Conservation (phyloP, 1,140 invertebrate genomes). For the Saxidomus purpurata region DNA sequence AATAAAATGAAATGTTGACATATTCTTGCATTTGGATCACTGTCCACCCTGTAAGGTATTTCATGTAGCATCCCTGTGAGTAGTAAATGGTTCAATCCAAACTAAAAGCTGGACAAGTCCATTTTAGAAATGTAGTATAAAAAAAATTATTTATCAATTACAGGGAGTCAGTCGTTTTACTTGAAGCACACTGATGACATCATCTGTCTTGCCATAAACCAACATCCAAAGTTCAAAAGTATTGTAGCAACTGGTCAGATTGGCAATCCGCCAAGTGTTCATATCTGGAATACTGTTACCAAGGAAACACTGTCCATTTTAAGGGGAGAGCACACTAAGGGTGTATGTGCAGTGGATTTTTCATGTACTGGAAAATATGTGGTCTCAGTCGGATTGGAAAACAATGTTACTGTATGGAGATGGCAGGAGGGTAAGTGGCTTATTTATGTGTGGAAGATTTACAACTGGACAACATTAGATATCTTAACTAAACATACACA, state of each 20-base stretch:
- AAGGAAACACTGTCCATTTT: slow-evolving; percentile 85
- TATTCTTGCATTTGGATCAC: no score
- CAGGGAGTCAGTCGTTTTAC: slow-evolving; percentile 86
- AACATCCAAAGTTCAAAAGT: slow-evolving; percentile 85
- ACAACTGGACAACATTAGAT: no score
- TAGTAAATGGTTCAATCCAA: no score
- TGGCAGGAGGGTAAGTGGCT: slow-evolving; percentile 85
- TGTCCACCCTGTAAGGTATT: no score
- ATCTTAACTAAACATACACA: no score
- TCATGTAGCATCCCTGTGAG: no score
- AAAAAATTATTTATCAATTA: background rate
- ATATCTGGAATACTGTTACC: slow-evolving; percentile 85
- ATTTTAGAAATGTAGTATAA: background rate
- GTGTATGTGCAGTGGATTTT: slow-evolving; percentile 85
- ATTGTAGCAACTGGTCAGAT: slow-evolving; percentile 86
- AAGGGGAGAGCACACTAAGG: slow-evolving; percentile 81
- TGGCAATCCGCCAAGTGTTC: slow-evolving; percentile 82
- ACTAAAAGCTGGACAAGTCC: no score
- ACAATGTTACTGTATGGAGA: slow-evolving; percentile 85
- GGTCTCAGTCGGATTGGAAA: slow-evolving; percentile 84
- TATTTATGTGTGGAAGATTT: no score
- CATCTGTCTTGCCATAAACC: slow-evolving; percentile 85
- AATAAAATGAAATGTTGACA: no score
- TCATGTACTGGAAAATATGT: slow-evolving; percentile 86
- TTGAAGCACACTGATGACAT: slow-evolving; percentile 87